Evolutionary conservation across 2,797 vertebrate genomes (phyloP), one percentile per base, ranked within the genome.

Genomic region (Coregonus ussuriensis): DNA sequence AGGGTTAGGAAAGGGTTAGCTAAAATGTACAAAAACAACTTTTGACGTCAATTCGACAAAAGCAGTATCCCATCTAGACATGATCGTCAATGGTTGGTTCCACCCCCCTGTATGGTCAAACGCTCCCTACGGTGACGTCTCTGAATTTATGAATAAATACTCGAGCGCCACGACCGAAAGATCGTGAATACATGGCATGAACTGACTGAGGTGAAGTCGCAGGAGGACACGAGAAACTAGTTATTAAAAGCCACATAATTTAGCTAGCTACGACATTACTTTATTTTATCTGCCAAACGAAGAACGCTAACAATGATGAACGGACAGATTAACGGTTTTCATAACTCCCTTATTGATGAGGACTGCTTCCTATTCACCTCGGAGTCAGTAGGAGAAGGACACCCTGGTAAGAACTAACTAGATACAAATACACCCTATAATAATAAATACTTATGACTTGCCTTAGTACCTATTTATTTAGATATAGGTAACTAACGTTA

Each of bases 281-380:
- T 72, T 72, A 18, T 72, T 63, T 59, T 4, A 6, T 62, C 31
- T 59, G 1, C 1, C 4, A 54, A 29, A 47, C 51, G 16, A 18
- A 51, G 15, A 3, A n/a, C 4, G 59, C 79, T 56, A 0, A 94
- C 85, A 86, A 98, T 97, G 41, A 47, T 47, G 96, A 98, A 97
- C 95, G 96, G 96, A 29, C 95, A 97, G 47, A 91, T 94, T 9
- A 98, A 98, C 84, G 97, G 97, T 2, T 97, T 96, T 72, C 95
- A 97, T 35, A 96, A 97, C 88, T 94, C 94, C 5, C 94, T 97
- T 82, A 97, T 98, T 77, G 97, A 98, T 35, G 97, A 98, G 88
- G 96, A 96, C 90, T 97, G 95, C 77, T 99, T 99, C 85, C 95
- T 99, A 56, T 99, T 99, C 91, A 98, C 97, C 53, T 99, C 97